Evolutionary conservation across 2,888 invertebrate species (phyloP).

Genomic region (Eristalis tenax): DNA sequence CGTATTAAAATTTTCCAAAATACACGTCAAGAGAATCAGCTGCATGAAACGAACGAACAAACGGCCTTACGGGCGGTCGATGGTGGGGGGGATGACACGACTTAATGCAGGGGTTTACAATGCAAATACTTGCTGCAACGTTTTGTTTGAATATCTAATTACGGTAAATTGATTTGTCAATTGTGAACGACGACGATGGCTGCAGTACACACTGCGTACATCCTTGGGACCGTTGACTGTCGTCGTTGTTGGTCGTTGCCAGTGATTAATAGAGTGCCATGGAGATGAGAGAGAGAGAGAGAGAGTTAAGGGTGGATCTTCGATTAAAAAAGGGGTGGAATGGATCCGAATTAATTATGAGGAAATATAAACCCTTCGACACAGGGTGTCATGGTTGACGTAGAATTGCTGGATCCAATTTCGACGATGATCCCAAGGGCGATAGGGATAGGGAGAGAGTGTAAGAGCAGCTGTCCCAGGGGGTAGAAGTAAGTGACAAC

Average conservation of each 20-base stretch:
- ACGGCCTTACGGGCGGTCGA: background rate
- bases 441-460: no score
- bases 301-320: constrained; percentile 10
- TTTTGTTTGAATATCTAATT: constrained; percentile 73
- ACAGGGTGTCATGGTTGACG: background rate
- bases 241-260: constrained; percentile 33
- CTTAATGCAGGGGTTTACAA: constrained; percentile 66
- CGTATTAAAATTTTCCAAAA: constrained; percentile 64
- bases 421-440: background rate
- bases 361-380: constrained; percentile 15
- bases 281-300: no score
- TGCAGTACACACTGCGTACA: constrained; percentile 27
- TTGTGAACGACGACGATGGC: constrained; percentile 31
- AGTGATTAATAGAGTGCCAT: constrained; percentile 50
- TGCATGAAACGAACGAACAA: constrained; percentile 4
- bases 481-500: no score
- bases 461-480: no score
- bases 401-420: background rate
- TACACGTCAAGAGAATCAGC: background rate
- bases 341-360: constrained; percentile 29
- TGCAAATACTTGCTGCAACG: constrained; percentile 67
- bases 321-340: constrained; percentile 35
- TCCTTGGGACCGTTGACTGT: constrained; percentile 41
- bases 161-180: constrained; percentile 72
- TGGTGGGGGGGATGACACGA: constrained; percentile 34